Evolutionary conservation across 2,797 vertebrate species (phyloP).

Genomic region (Salarias fasciatus): DNA sequence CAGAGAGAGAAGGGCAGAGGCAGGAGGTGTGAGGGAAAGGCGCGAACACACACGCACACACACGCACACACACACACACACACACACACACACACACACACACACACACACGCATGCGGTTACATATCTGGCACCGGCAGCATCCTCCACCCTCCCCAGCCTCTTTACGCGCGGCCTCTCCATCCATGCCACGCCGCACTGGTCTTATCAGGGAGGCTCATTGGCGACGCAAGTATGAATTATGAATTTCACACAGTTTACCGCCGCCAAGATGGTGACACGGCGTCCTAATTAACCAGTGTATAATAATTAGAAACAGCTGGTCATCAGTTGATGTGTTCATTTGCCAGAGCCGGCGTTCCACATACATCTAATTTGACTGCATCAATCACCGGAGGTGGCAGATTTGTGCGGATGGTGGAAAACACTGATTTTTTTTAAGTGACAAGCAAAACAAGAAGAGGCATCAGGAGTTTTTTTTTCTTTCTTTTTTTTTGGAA

Average conservation of each 20-base stretch:
- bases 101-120: conserved; percentile 5
- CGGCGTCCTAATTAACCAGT: conserved; percentile 81
- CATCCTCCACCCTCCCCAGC: conserved; percentile 31
- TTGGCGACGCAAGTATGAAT: conserved; percentile 71
- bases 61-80: conserved; percentile 19
- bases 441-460: conserved; percentile 55
- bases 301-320: conserved; percentile 85
- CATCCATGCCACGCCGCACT: conserved; percentile 54
- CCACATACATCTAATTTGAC: conserved; percentile 82
- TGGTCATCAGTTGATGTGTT: conserved; percentile 84
- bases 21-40: conserved; percentile 59
- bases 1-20: conserved; percentile 42
- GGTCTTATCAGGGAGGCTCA: conserved; percentile 62
- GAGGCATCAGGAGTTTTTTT: no score
- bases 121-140: conserved; percentile 46
- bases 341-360: conserved; percentile 76
- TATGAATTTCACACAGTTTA: conserved; percentile 81
- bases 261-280: conserved; percentile 73
- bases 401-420: conserved; percentile 59
- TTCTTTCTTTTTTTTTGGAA: no score
- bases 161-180: conserved; percentile 57
- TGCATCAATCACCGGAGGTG: conserved; percentile 73
- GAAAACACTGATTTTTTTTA: conserved; percentile 45
- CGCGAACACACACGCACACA: conserved; percentile 32
- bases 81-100: conserved; percentile 28